Conservation (phyloP, 2,113 vertebrate genomes). For the Psittacus erithacus region DNA sequence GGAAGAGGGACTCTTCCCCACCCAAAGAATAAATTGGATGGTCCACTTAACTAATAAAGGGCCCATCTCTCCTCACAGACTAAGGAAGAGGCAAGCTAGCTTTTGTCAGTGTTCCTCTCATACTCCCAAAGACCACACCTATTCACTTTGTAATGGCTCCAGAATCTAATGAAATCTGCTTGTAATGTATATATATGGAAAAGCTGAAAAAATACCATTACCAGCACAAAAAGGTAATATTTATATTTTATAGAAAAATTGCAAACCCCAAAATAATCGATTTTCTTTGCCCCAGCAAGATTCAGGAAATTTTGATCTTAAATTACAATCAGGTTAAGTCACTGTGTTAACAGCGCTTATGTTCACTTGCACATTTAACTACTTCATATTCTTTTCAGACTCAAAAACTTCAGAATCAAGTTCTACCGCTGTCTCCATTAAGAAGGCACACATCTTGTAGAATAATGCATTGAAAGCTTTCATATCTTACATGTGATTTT, state of each 20-base stretch:
- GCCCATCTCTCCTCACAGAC: not conserved
- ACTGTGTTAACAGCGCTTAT: not conserved
- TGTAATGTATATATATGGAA: not conserved
- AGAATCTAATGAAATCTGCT: not conserved
- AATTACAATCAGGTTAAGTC: not conserved
- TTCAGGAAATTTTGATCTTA: not conserved
- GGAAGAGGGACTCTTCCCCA: constrained; percentile 10
- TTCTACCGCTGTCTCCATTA: not conserved
- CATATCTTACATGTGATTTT: not conserved
- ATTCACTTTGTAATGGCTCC: not conserved
- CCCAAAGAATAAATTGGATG: not conserved
- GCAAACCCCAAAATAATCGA: not conserved
- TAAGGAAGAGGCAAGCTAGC: not conserved
- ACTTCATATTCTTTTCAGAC: not conserved
- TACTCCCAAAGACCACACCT: not conserved
- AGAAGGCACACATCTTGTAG: not conserved
- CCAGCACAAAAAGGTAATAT: not conserved
- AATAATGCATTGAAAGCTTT: not conserved
- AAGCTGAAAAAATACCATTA: not conserved
- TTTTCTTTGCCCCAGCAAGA: not conserved
- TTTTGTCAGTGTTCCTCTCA: not conserved
- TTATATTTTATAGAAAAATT: not conserved
- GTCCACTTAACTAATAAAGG: not conserved
- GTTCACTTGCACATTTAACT: not conserved
- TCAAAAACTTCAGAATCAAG: not conserved